Evolutionary conservation across 1,140 invertebrate species (phyloP), one percentile per base, ranked within the genome.

Genomic region (Hylyphantes graminicola): DNA sequence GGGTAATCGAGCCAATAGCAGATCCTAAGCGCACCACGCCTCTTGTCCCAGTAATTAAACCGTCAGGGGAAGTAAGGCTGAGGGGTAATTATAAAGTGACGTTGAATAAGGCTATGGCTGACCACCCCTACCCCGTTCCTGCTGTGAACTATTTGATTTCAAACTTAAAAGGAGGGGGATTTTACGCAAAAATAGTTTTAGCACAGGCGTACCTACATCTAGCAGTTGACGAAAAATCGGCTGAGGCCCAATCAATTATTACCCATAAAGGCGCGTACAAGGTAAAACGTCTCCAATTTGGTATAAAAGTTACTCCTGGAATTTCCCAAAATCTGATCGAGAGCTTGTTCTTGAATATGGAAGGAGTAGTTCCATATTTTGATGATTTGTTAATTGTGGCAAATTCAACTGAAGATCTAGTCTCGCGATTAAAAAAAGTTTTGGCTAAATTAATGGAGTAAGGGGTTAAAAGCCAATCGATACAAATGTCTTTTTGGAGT

Each of bases 31-130:
- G 89, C 89, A 89, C 87, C 10, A 87, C 89, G 54, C 90, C 89
- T 0, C 87, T 89, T 17, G 89, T 91, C 5, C 87, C 88, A 3
- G 87, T 91, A 15, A 72, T 88, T 7, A 90, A 90, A 86, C 64
- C 87, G 48, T 85, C 89, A 79, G 87, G 87, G 61, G 84, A 53
- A 19, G 87, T 91, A 12, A 82, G 88, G n/a, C 82, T 90, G 11
- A 89, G 89, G 86, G 88, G 88, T 2, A 88, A 90, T 84, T 90
- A 87, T 85, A 89, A 89, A 75, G 74, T 88, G 9, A 89, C 89
- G 10, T 53, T 89, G n/a, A 90, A 90, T 85, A 79, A 77, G 83
- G 81, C 74, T 75, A 76, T 86, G 65, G 21, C n/a, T n/a, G 13
- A 12, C 12, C 65, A 68, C 65, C 35, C 65, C 35, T 68, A 68